A percentile compares a stretch with the other conserved stretches of the same genome.
These are phyloP conservation scores for Ichneumoninae sp. DNA, from an alignment of 2,888 invertebrate genomes.

Conservation along the genomic window DNA sequence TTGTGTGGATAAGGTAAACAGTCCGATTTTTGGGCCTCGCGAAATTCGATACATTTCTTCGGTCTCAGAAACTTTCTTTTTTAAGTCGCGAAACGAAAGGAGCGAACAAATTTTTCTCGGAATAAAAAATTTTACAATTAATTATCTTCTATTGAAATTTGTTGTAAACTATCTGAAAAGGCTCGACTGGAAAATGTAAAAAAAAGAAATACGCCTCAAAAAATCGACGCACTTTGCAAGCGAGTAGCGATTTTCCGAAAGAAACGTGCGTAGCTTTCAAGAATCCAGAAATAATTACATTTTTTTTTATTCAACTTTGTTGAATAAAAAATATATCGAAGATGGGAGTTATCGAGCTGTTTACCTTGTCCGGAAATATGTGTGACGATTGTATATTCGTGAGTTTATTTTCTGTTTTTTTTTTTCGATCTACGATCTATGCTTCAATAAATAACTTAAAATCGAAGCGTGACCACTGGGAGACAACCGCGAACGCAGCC, in stretches of 20 bases:
- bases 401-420: constrained; percentile 24
- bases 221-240: neutral
- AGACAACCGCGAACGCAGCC: constrained; percentile 77
- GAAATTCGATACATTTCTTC: neutral
- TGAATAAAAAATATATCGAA: neutral
- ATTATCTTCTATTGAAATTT: neutral
- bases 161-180: neutral
- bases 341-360: neutral
- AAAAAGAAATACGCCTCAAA: neutral
- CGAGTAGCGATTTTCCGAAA: too few relatives aligned
- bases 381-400: constrained; percentile 41
- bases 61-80: neutral
- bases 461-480: constrained; percentile 64
- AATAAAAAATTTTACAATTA: neutral
- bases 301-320: neutral
- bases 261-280: too few relatives aligned
- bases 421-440: constrained; percentile 65
- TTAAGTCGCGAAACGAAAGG: neutral
- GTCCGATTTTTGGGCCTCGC: neutral
- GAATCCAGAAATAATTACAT: too few relatives aligned
- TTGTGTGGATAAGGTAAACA: constrained; percentile 36
- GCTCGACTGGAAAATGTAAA: neutral
- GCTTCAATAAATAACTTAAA: constrained; percentile 73
- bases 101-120: neutral
- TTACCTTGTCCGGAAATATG: constrained; percentile 17